Evolutionary conservation across 2,888 invertebrate species (phyloP).

Genomic region (Eupelmus urozonus): DNA sequence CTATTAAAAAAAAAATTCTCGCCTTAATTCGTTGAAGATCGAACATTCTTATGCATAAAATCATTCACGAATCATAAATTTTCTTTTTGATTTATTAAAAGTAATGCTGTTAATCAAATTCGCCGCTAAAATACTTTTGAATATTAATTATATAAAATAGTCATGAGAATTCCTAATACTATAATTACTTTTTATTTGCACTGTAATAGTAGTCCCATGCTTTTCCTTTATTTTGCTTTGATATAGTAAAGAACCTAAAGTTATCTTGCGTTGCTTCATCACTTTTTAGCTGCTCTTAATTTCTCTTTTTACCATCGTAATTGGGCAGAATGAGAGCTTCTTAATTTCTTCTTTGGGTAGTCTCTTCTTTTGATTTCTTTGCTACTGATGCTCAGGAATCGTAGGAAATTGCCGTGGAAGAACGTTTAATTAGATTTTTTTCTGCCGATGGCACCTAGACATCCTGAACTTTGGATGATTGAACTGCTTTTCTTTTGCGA

Average conservation of each 20-base stretch:
- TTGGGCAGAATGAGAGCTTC: constrained; percentile 34
- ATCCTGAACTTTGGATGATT: constrained; percentile 30
- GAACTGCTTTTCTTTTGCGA: background rate
- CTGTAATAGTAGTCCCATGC: background rate
- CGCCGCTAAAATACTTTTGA: no score
- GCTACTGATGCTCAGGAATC: background rate
- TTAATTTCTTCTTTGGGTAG: constrained; percentile 32
- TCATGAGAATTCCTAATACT: no score
- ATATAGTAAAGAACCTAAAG: background rate
- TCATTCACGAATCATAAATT: no score
- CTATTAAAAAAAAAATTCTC: no score
- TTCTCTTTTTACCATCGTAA: constrained; percentile 20
- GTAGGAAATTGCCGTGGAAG: constrained; percentile 26
- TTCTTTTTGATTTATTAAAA: no score
- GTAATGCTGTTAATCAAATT: no score
- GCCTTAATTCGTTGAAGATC: no score
- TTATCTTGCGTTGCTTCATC: background rate
- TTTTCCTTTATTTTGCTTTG: background rate
- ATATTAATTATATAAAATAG: no score
- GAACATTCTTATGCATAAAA: no score
- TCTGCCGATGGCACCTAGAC: constrained; percentile 9
- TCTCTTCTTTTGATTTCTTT: constrained; percentile 31
- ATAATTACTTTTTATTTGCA: no score
- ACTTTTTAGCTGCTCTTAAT: constrained; percentile 7
- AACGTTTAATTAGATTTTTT: constrained; percentile 45